Conservation (phyloP, 2,113 vertebrate species). For the Struthio camelus region DNA sequence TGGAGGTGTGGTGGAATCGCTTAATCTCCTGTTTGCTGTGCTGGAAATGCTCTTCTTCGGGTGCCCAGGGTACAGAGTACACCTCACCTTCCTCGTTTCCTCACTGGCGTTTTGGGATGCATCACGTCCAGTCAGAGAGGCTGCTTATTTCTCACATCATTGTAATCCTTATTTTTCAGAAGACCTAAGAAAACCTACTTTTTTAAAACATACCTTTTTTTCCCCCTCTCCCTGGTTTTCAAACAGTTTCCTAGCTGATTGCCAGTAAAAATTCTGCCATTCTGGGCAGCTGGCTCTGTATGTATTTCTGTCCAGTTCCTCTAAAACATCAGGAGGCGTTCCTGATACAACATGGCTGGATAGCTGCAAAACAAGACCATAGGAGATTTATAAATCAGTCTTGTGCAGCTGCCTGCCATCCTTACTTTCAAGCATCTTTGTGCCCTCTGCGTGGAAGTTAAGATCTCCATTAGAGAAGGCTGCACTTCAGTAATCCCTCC, state of each 20-base stretch:
- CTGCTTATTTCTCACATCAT: not conserved
- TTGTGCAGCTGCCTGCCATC: not conserved
- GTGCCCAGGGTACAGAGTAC: not conserved
- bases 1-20: not conserved
- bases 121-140: not conserved
- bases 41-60: not conserved
- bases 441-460: not conserved
- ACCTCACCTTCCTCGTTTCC: not conserved
- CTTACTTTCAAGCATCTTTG: not conserved
- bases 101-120: not conserved
- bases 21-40: not conserved
- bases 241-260: not conserved
- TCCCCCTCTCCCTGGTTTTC: not conserved
- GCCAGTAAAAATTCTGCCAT: not conserved
- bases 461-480: not conserved
- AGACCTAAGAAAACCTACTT: not conserved
- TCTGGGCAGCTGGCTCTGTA: not conserved
- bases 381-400: not conserved
- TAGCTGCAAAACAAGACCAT: not conserved
- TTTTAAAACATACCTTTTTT: too few species aligned
- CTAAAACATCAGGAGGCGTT: not conserved
- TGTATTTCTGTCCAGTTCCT: not conserved
- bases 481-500: not conserved
- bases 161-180: not conserved
- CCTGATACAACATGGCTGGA: not conserved